Percentiles rank a stretch among this genome's conserved stretches.
These are phyloP conservation scores for Dryas iulia DNA, from an alignment of 1,140 invertebrate genomes.

Conservation along the genomic window DNA sequence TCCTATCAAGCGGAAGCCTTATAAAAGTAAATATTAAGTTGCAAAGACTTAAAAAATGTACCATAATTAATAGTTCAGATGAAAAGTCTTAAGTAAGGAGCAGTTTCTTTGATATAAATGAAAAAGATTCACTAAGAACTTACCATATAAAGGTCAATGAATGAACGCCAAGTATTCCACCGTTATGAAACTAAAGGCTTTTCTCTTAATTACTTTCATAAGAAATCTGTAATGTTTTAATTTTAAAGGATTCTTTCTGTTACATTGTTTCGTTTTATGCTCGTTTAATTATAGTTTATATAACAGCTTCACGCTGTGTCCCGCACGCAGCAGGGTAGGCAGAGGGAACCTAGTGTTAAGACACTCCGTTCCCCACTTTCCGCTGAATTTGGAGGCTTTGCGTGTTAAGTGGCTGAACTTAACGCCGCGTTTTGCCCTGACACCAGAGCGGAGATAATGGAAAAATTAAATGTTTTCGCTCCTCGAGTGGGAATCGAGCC, in stretches of 20 bases:
- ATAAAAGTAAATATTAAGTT: neutral
- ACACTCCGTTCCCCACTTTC: neutral
- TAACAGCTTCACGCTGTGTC: neutral
- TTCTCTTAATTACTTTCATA: neutral
- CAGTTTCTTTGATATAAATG: neutral
- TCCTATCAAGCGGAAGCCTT: too few species aligned
- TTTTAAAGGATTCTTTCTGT: neutral
- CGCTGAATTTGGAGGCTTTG: neutral
- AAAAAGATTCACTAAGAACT: slow-evolving; percentile 1
- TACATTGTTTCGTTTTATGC: neutral
- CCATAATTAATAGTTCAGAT: neutral
- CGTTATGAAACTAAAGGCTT: neutral
- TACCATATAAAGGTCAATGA: neutral
- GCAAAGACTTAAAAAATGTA: neutral
- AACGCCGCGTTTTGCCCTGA: too few species aligned
- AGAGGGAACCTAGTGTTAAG: neutral
- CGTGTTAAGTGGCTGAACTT: too few species aligned
- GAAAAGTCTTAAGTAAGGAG: neutral
- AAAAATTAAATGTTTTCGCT: too few species aligned
- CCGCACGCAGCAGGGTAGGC: neutral
- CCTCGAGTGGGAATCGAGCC: too few species aligned
- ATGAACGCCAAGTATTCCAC: neutral
- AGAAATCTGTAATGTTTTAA: neutral
- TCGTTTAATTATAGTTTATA: neutral
- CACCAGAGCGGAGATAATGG: too few species aligned